Base-by-base conservation (phyloP, 2,888 invertebrate genomes). In the Sicus ferrugineus region DNA sequence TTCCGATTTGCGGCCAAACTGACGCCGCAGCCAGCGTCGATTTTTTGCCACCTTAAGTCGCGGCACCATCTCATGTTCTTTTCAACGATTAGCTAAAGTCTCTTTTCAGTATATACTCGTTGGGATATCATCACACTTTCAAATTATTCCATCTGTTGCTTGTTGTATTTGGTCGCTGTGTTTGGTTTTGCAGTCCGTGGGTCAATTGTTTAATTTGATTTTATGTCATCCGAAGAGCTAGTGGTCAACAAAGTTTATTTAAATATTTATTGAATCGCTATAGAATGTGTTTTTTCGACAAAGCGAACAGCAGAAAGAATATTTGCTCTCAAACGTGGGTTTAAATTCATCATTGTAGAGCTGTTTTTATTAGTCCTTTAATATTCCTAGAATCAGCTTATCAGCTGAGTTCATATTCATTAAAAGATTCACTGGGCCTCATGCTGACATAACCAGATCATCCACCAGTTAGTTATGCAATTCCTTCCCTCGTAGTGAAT, bases 311-410 rank as follows among this genome's bases (percentile, higher is more conserved):
- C 56, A 14, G 30, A 56, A 30, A 16, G 28, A 16, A 30, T 26
- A n/a, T n/a, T 6, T 2, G 30, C 30, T 56, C 14, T n/a, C n/a
- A n/a, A n/a, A 56, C 14, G 56, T 56, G 56, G 30, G 56, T 56
- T 28, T 26, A 56, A 56, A 56, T 26, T 56, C 56, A 26, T 14
- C 52, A 26, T 14, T 5, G 26, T 23, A 30, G 3, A 48, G 28
- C 30, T 14, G 7, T 56, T 56, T 16, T 30, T 42, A 42, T 42
- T 9, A 34, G 5, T 34, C 11, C 11, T 34, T 34, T 34, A 48
- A 21, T 48, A 61, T 61, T 42, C 42, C 42, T n/a, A 61, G 61
- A 34, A 61, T 38, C 38, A 38, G 61, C 14, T 38, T 30, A 30
- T 56, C 23, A 26, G 5, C 21, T 38, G 26, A 42, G 16, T 23